phyloP scores from a whole-genome alignment of 2,888 invertebrate species.

The Chironomus riparius region DNA sequence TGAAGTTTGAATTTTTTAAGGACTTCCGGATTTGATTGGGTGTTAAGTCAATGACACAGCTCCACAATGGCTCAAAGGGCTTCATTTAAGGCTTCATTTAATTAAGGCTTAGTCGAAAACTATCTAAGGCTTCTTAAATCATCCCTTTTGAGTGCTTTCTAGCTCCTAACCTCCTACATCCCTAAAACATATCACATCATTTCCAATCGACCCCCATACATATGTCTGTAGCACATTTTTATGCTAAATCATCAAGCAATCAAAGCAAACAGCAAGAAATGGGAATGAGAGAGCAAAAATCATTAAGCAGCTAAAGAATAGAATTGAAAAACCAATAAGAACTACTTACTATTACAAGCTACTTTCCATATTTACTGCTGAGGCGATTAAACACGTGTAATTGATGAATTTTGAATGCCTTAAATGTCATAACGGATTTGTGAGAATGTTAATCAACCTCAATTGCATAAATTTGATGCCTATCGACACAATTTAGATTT shows the following conservation, averaged over 20 bases:
- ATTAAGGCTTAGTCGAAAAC: no score
- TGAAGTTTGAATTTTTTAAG: no score
- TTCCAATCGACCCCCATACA: not conserved
- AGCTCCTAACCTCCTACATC: no score
- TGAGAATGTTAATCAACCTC: not conserved
- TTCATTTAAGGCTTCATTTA: no score
- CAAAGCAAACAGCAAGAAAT: conserved; percentile 7
- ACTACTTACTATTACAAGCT: not conserved
- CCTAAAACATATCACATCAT: not conserved
- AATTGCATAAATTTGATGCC: not conserved
- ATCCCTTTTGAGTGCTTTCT: no score
- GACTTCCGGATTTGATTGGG: no score
- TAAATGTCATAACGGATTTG: not conserved
- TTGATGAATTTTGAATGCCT: not conserved
- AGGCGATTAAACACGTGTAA: conserved; percentile 22
- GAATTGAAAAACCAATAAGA: conserved; percentile 11
- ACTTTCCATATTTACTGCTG: not conserved
- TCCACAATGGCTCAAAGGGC: no score
- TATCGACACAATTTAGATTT: not conserved
- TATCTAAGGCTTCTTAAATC: no score
- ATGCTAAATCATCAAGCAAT: conserved; percentile 19
- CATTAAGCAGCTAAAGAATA: not conserved
- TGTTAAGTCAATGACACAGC: no score
- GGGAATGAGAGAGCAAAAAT: conserved; percentile 15
- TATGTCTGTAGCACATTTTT: not conserved